Conservation (phyloP, 2,888 invertebrate genomes). For the Synanthedon formicaeformis region DNA sequence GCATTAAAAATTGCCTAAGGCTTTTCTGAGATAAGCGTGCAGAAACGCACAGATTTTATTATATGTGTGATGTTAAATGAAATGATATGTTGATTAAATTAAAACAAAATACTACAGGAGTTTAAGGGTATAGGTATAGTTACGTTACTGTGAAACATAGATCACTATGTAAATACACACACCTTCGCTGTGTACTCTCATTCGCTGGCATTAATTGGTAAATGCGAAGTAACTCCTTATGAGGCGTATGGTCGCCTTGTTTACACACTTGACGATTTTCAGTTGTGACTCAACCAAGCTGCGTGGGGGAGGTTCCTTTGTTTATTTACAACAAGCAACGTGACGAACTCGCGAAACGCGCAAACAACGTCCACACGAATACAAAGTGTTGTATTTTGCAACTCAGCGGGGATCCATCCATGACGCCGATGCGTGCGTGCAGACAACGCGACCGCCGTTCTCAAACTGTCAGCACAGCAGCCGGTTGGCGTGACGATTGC, state of each 20-base stretch:
- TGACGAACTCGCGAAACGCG: conserved; percentile 14
- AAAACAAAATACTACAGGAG: no score
- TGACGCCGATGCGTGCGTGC: conserved; percentile 21
- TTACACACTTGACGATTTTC: conserved; percentile 26
- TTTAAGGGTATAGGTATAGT: no score
- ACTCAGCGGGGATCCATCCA: conserved; percentile 5
- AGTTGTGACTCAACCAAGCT: conserved; percentile 23
- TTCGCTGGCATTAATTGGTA: no score
- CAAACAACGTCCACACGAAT: conserved; percentile 9
- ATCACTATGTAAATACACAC: no score
- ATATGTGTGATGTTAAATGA: no score
- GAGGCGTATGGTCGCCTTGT: conserved; percentile 12
- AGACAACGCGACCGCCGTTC: conserved; percentile 32
- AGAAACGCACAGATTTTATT: no score
- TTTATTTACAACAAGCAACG: conserved; percentile 41
- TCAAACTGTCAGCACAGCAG: conserved; percentile 38
- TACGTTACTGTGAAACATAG: no score
- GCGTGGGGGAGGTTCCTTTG: conserved; percentile 23
- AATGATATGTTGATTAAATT: no score
- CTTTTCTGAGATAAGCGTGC: no score
- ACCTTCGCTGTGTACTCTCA: no score
- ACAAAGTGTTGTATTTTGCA: conserved; percentile 8
- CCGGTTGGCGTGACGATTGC: conserved; percentile 5
- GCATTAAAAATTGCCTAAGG: no score
- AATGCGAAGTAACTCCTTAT: no score